Conservation (phyloP, 2,113 vertebrate species). For the Electrona antarctica region DNA sequence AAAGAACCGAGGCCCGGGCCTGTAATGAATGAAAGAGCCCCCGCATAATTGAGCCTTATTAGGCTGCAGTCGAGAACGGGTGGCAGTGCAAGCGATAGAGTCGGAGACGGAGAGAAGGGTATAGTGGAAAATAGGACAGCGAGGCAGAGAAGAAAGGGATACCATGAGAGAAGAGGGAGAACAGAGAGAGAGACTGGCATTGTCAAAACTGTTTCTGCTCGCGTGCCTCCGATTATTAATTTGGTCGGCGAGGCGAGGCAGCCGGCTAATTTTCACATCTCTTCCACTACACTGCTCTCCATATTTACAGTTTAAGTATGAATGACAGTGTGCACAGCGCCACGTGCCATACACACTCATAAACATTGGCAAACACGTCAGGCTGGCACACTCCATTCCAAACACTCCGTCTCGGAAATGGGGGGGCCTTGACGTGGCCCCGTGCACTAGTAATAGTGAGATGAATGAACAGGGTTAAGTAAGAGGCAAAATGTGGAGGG, state of each 20-base stretch:
- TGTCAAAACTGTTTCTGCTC: conserved; percentile 76
- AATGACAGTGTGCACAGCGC: conserved; percentile 64
- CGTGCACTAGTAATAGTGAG: too few relatives aligned
- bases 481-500: too few relatives aligned
- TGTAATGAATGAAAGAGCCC: conserved; percentile 91
- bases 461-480: too few relatives aligned
- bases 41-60: conserved; percentile 90
- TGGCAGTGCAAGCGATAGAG: conserved; percentile 26
- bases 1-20: conserved; percentile 85
- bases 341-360: conserved; percentile 40
- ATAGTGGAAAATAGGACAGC: conserved; percentile 64
- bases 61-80: conserved; percentile 75
- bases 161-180: conserved; percentile 48
- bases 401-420: conserved; percentile 19
- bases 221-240: conserved; percentile 75
- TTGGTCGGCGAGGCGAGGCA: conserved; percentile 70
- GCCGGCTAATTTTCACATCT: conserved; percentile 73
- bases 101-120: conserved; percentile 28
- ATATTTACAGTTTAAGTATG: conserved; percentile 74
- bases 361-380: conserved; percentile 58
- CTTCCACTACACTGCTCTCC: conserved; percentile 69
- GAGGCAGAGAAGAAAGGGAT: conserved; percentile 65
- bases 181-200: conserved; percentile 52
- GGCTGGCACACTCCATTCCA: conserved; percentile 15
- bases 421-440: too few relatives aligned